Percentiles rank a stretch among this genome's conserved stretches.
Conservation (phyloP, 2,888 invertebrate species). For the Epinotia bilunana region DNA sequence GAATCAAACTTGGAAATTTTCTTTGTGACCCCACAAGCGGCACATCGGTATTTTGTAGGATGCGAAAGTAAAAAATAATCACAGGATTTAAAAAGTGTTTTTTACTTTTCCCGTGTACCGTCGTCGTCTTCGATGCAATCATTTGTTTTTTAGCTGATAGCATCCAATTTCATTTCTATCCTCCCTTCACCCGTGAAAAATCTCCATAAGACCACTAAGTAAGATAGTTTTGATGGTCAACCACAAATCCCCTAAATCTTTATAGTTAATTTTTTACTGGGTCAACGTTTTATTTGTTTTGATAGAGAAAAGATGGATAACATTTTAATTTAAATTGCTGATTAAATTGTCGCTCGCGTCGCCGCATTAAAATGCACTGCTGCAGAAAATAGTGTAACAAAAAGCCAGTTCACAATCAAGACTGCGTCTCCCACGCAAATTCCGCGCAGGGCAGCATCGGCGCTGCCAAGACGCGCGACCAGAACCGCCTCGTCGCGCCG, state of each 20-base stretch:
- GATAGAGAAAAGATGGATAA: neutral
- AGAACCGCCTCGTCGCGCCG: constrained; percentile 36
- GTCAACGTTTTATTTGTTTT: no score
- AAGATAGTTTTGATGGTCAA: no score
- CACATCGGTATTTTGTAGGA: neutral
- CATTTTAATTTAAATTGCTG: neutral
- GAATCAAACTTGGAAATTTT: constrained; percentile 51
- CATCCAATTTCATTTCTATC: no score
- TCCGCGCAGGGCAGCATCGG: constrained; percentile 39
- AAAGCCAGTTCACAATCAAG: constrained; percentile 44
- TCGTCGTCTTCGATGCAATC: no score
- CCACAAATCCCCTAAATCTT: no score
- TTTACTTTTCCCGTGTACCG: no score
- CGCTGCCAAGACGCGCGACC: constrained; percentile 41
- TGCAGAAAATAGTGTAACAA: constrained; percentile 39
- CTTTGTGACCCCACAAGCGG: constrained; percentile 29
- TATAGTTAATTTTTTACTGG: neutral
- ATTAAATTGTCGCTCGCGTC: constrained; percentile 9
- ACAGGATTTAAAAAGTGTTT: neutral
- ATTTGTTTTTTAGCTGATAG: no score
- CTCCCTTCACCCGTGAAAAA: no score
- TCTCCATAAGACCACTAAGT: no score
- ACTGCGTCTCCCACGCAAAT: constrained; percentile 42
- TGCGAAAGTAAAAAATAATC: neutral
- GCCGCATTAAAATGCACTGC: constrained; percentile 31